These are phyloP conservation scores for Nannospalax galili DNA, from an alignment of 2,113 vertebrate genomes.

Conservation along the genomic window DNA sequence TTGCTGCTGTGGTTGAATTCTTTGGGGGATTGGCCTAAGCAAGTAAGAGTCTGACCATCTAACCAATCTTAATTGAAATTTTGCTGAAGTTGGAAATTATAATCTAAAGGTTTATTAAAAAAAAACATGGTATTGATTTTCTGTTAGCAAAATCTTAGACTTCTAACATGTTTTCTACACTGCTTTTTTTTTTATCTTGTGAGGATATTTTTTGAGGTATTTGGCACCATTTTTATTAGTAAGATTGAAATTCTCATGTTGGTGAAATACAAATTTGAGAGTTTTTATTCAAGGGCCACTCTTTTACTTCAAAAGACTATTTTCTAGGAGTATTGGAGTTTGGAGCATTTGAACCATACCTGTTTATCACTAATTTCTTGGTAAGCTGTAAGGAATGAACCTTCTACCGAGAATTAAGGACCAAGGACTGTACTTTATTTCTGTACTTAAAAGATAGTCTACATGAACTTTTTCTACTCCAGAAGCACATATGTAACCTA, in stretches of 20 bases:
- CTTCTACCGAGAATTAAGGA: neutral
- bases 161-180: neutral
- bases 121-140: neutral
- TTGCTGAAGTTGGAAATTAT: slow-evolving; percentile 58
- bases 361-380: slow-evolving; percentile 33
- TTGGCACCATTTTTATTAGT: neutral
- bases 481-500: neutral
- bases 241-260: slow-evolving; percentile 49
- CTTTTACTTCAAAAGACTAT: slow-evolving; percentile 34
- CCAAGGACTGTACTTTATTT: neutral
- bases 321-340: slow-evolving; percentile 39
- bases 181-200: neutral
- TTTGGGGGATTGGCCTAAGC: slow-evolving; percentile 65
- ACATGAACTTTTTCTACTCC: neutral
- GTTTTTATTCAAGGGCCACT: neutral
- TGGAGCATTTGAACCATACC: neutral
- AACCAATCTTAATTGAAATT: slow-evolving; percentile 77
- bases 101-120: neutral
- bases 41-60: slow-evolving; percentile 63
- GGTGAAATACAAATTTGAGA: slow-evolving; percentile 3
- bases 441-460: neutral
- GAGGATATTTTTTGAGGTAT: slow-evolving; percentile 20
- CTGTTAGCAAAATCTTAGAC: slow-evolving; percentile 1
- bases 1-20: slow-evolving; percentile 72
- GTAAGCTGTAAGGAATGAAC: slow-evolving; percentile 3